Base-by-base conservation (phyloP, 2,888 invertebrate species). In the Polymixis lichenea region DNA sequence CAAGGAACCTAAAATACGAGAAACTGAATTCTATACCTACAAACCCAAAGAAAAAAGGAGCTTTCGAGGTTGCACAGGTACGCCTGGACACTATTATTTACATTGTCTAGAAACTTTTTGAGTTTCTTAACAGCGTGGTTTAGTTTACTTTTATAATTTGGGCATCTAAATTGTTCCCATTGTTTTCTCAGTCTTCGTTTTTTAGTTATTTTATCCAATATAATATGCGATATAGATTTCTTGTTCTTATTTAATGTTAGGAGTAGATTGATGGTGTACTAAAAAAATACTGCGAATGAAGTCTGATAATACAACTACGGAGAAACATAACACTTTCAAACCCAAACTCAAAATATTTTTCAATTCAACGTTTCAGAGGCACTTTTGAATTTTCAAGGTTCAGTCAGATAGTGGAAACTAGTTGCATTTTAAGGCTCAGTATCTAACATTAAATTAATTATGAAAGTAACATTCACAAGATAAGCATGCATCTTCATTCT, bases 41-140 rank as follows among this genome's bases (percentile, higher is more conserved):
- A 55, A 68, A 25, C 67, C 61, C 1, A 69, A 83, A 49, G 55
- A 78, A 38, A 75, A 86, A 8, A 77, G 67, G 4, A 72, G 53
- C 32, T 83, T 78, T n/a, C n/a, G n/a, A n/a, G n/a, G n/a, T n/a
- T n/a, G n/a, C n/a, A n/a, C n/a, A n/a, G n/a, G n/a, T n/a, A n/a
- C n/a, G n/a, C n/a, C n/a, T n/a, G n/a, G n/a, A n/a, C n/a, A n/a
- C n/a, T n/a, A n/a, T n/a, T n/a, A n/a, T n/a, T n/a, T n/a, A n/a
- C n/a, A n/a, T n/a, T n/a, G n/a, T n/a, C n/a, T n/a, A n/a, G n/a
- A n/a, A n/a, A n/a, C n/a, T n/a, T n/a, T n/a, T n/a, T n/a, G n/a
- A n/a, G n/a, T n/a, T n/a, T n/a, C n/a, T n/a, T n/a, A n/a, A n/a
- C n/a, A n/a, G n/a, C n/a, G n/a, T n/a, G n/a, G n/a, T n/a, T n/a